These are phyloP conservation scores for Lucilia cuprina DNA, from an alignment of 1,140 invertebrate genomes.

Conservation along the genomic window DNA sequence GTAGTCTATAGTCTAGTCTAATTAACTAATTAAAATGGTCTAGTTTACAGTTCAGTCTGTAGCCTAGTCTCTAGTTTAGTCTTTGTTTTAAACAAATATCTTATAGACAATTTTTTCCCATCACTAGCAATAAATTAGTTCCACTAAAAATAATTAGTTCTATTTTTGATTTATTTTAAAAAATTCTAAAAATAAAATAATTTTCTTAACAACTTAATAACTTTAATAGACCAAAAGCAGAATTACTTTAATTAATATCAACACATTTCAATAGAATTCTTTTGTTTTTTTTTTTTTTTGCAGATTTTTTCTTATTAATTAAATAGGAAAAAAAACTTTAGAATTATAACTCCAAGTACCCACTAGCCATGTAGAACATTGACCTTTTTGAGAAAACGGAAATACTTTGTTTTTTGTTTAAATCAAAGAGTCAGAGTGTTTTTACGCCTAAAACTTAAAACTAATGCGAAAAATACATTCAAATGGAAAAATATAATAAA, in stretches of 20 bases:
- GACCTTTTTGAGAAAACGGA: conserved; percentile 10
- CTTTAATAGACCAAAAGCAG: neutral
- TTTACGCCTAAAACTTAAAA: neutral
- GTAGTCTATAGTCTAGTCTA: too few relatives aligned
- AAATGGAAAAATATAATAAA: too few relatives aligned
- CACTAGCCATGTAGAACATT: neutral
- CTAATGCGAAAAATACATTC: neutral
- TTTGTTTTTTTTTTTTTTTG: neutral
- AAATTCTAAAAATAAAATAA: neutral
- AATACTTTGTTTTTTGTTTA: neutral
- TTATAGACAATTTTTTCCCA: too few relatives aligned
- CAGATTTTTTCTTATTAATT: neutral
- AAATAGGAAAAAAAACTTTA: neutral
- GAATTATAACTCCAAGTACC: neutral
- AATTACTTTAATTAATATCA: too few relatives aligned
- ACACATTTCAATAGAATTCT: neutral
- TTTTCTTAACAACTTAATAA: neutral
- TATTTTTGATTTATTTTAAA: too few relatives aligned
- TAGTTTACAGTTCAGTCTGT: too few relatives aligned
- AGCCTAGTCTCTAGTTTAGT: too few relatives aligned
- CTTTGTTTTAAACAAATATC: too few relatives aligned
- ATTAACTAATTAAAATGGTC: too few relatives aligned
- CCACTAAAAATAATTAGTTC: too few relatives aligned
- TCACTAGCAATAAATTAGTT: too few relatives aligned
- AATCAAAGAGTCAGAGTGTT: neutral